These are phyloP conservation scores for Peromyscus aztecus DNA, from an alignment of 2,797 vertebrate genomes.

Conservation along the genomic window DNA sequence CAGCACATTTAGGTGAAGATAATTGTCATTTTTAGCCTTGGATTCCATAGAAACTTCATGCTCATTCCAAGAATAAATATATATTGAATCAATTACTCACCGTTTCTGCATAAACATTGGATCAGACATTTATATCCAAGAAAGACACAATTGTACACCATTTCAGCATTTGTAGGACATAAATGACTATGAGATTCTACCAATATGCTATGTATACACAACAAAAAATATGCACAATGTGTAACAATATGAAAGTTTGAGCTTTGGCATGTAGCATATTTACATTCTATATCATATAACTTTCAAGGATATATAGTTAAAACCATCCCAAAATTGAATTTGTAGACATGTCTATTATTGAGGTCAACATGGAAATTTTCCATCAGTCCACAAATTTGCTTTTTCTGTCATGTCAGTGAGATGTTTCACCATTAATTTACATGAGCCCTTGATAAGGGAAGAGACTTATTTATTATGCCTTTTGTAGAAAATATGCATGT, in stretches of 20 bases:
- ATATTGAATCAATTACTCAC: neutral
- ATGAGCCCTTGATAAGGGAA: neutral
- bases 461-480: neutral
- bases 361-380: neutral
- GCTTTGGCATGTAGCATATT: neutral
- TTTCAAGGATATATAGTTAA: too few relatives aligned
- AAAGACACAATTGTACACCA: neutral
- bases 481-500: neutral
- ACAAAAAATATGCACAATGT: neutral
- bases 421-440: neutral
- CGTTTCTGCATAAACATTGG: neutral
- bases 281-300: neutral
- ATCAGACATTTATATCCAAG: too few relatives aligned
- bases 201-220: neutral
- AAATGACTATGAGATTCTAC: neutral
- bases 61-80: neutral
- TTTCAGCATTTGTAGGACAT: neutral
- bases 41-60: neutral
- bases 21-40: neutral
- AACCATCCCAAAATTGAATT: too few relatives aligned
- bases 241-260: neutral
- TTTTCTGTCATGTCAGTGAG: neutral
- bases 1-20: neutral
- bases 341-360: neutral
- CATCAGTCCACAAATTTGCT: neutral